These are phyloP conservation scores for Cataglyphis livida DNA, from an alignment of 2,888 invertebrate species.

Conservation along the genomic window DNA sequence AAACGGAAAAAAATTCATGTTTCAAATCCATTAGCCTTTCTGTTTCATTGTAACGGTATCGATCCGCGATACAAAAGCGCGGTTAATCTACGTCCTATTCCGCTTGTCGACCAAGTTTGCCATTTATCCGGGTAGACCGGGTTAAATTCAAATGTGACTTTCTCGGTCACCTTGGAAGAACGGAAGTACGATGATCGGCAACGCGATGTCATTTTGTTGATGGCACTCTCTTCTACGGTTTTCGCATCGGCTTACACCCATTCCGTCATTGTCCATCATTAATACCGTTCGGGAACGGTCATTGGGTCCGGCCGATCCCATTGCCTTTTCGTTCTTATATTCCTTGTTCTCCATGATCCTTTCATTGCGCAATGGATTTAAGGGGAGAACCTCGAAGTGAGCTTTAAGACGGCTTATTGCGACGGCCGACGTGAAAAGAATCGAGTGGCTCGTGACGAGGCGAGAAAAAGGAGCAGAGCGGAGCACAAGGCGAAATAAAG, in stretches of 20 bases:
- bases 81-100: constrained; percentile 52
- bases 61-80: constrained; percentile 45
- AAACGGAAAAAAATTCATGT: constrained; percentile 31
- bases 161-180: constrained; percentile 42
- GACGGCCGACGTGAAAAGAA: constrained; percentile 33
- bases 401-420: constrained; percentile 50
- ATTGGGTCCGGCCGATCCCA: constrained; percentile 17
- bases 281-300: constrained; percentile 14
- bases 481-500: constrained; percentile 12
- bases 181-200: constrained; percentile 15
- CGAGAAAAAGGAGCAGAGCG: constrained; percentile 35
- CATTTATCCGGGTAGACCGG: constrained; percentile 41
- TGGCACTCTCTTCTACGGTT: neutral
- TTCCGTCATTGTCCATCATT: constrained; percentile 30
- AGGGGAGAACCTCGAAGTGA: constrained; percentile 44
- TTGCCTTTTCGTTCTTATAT: constrained; percentile 27
- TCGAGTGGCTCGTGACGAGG: constrained; percentile 35
- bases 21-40: constrained; percentile 47
- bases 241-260: neutral
- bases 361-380: constrained; percentile 41
- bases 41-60: constrained; percentile 44
- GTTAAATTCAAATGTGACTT: constrained; percentile 53
- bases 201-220: constrained; percentile 3
- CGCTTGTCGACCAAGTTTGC: constrained; percentile 48
- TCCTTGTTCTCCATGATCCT: constrained; percentile 11